Conservation (phyloP, 2,888 invertebrate genomes). For the Arenicola marina region DNA sequence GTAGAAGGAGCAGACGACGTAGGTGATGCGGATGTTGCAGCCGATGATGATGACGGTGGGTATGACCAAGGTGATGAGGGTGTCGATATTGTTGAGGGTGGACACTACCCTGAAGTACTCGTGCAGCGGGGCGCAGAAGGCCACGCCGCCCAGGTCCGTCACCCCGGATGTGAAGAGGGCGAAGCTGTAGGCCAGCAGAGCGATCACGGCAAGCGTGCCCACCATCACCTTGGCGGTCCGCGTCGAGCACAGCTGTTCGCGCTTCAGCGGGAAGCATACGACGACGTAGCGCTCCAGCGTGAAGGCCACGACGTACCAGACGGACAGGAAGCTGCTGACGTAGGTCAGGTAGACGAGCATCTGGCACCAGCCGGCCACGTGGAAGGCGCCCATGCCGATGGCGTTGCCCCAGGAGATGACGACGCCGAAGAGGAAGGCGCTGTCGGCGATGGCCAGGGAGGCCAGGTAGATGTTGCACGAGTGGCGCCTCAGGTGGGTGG, state of each 20-base stretch:
- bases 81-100: slow-evolving; percentile 19
- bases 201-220: slow-evolving; percentile 38
- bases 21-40: slow-evolving; percentile 25
- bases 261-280: slow-evolving; percentile 23
- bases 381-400: slow-evolving; percentile 12
- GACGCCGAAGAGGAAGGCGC: slow-evolving; percentile 18
- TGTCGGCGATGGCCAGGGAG: slow-evolving; percentile 26
- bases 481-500: slow-evolving; percentile 73
- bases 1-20: slow-evolving; percentile 21
- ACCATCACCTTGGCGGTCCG: slow-evolving; percentile 51
- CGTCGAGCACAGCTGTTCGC: slow-evolving; percentile 40
- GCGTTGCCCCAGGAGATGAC: slow-evolving; percentile 15
- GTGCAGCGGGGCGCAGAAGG: slow-evolving; percentile 6
- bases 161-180: slow-evolving; percentile 34
- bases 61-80: slow-evolving; percentile 22
- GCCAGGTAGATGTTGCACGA: slow-evolving; percentile 65
- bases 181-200: slow-evolving; percentile 45
- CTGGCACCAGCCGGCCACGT: slow-evolving; percentile 22
- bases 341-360: slow-evolving; percentile 20
- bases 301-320: slow-evolving; percentile 30
- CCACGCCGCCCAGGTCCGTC: neutral
- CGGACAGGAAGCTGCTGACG: slow-evolving; percentile 24
- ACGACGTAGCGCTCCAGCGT: slow-evolving; percentile 28
- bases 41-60: slow-evolving; percentile 23
- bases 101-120: slow-evolving; percentile 10